Evolutionary conservation across 1,140 invertebrate genomes (phyloP), one percentile per base, ranked within the genome.

Genomic region (Coboldia fuscipes): DNA sequence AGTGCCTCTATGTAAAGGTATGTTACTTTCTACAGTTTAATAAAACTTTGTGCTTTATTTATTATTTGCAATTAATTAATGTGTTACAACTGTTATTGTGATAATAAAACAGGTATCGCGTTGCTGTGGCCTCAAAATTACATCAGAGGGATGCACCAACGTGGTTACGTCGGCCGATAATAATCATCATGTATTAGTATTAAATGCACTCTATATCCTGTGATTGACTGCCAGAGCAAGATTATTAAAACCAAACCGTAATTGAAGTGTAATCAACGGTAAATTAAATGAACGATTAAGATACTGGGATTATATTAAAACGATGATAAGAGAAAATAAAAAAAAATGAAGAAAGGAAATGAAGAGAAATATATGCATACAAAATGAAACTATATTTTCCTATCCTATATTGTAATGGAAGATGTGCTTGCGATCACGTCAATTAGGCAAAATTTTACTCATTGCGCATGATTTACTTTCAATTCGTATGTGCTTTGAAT

Each of bases 91-190:
- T 35, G 13, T 23, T 20, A 12, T 12, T 12, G 4, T 32, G 21
- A 31, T 33, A 21, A 32, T 17, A 28, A 36, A 68, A 35, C 62
- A 94, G 77, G 89, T 97, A 28, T 93, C 86, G 40, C 77, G 90
- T 46, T 96, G 90, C 65, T 94, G 89, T 56, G 90, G 90, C 30
- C 65, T 97, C 45, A 94, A 94, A 63, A 89, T 96, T 43, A 94
- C 89, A 28, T 84, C 81, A 4, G 86, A 93, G 63, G 90, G 89
- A 35, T 90, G n/a, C n/a, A n/a, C n/a, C n/a, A n/a, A 89, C 61
- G 78, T 97, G 40, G 86, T 97, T 42, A 97, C 90, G 34, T 62
- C 96, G 55, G 90, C 90, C 47, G 94, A 96, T 65, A 96, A 94
- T 66, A 96, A 96, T 66, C 89, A 96, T 62, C 86, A 94, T 60